phyloP scores from a whole-genome alignment of 1,140 invertebrate genomes.

The Trachymyrmex septentrionalis region DNA sequence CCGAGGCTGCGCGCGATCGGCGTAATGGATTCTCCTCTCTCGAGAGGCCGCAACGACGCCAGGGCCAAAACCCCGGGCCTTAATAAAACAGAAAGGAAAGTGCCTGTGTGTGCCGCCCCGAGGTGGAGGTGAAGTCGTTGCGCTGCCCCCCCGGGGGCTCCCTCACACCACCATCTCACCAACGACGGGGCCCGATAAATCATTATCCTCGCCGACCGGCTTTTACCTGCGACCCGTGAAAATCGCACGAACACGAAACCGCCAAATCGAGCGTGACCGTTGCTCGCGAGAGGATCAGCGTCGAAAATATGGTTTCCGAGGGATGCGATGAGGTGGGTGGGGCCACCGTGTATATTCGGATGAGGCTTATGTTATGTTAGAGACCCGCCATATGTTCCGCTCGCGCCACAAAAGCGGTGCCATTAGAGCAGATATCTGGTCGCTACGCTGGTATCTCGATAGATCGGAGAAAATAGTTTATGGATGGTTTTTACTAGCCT shows the following conservation, averaged over 20 bases:
- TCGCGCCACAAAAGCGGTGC: slow-evolving; percentile 25
- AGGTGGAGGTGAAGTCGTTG: slow-evolving; percentile 39
- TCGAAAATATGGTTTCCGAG: slow-evolving; percentile 53
- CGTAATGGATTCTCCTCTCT: slow-evolving; percentile 56
- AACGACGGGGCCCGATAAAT: slow-evolving; percentile 48
- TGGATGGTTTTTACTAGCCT: slow-evolving; percentile 35
- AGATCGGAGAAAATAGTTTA: slow-evolving; percentile 46
- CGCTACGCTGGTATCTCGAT: slow-evolving; percentile 11
- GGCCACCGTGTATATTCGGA: slow-evolving; percentile 10
- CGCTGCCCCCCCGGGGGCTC: slow-evolving; percentile 21
- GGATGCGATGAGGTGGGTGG: slow-evolving; percentile 41
- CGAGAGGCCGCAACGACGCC: slow-evolving; percentile 27
- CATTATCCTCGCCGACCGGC: slow-evolving; percentile 56
- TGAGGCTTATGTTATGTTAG: neutral
- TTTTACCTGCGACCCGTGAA: slow-evolving; percentile 68
- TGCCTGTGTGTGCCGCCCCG: slow-evolving; percentile 1
- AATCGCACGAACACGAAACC: slow-evolving; percentile 51
- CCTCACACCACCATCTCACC: neutral
- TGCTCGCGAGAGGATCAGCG: slow-evolving; percentile 37
- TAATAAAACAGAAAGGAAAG: slow-evolving; percentile 14
- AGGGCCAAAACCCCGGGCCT: slow-evolving; percentile 10
- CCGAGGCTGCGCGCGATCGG: slow-evolving; percentile 45
- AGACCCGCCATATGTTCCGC: slow-evolving; percentile 48
- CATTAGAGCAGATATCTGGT: slow-evolving; percentile 39
- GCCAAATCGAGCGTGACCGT: slow-evolving; percentile 49